Evolutionary conservation across 2,797 vertebrate genomes (phyloP).

Genomic region (Champsocephalus gunnari): DNA sequence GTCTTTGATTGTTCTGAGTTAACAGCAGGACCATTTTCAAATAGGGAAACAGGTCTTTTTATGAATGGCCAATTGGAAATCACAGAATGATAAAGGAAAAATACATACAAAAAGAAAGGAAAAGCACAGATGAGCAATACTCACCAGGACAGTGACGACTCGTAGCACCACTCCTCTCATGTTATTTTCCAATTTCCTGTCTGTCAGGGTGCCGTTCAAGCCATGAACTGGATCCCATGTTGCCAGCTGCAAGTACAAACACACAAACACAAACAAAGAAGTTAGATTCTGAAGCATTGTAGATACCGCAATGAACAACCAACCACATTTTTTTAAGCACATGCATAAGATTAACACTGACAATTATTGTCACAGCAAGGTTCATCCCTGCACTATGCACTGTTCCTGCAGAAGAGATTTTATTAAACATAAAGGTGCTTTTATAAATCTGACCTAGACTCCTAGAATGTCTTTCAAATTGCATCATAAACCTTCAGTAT

Average conservation of each 20-base stretch:
- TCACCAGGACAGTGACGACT: slow-evolving; percentile 96
- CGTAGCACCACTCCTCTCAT: slow-evolving; percentile 97
- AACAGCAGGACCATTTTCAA: slow-evolving; percentile 27
- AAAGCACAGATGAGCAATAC: slow-evolving; percentile 54
- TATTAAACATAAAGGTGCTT: slow-evolving; percentile 21
- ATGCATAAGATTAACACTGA: no score
- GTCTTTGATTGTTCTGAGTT: slow-evolving; percentile 30
- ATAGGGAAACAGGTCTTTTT: slow-evolving; percentile 7
- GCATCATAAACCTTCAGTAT: slow-evolving; percentile 49
- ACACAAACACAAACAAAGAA: slow-evolving; percentile 21
- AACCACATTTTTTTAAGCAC: not conserved
- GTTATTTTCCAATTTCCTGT: slow-evolving; percentile 98
- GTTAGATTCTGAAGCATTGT: slow-evolving; percentile 11
- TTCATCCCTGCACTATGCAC: not conserved
- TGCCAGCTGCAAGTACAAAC: slow-evolving; percentile 88
- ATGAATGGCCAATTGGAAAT: not conserved
- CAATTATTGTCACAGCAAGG: not conserved
- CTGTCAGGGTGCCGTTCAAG: slow-evolving; percentile 95
- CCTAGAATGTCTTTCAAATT: slow-evolving; percentile 51
- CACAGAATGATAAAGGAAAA: slow-evolving; percentile 3
- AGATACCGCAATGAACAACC: not conserved
- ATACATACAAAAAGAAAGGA: not conserved
- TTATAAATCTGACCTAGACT: slow-evolving; percentile 27
- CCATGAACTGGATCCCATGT: slow-evolving; percentile 96
- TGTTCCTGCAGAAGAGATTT: slow-evolving; percentile 19